Percentiles rank a stretch among this genome's conserved stretches.
Conservation (phyloP, 2,113 vertebrate species). For the Cyanoliseus patagonus region DNA sequence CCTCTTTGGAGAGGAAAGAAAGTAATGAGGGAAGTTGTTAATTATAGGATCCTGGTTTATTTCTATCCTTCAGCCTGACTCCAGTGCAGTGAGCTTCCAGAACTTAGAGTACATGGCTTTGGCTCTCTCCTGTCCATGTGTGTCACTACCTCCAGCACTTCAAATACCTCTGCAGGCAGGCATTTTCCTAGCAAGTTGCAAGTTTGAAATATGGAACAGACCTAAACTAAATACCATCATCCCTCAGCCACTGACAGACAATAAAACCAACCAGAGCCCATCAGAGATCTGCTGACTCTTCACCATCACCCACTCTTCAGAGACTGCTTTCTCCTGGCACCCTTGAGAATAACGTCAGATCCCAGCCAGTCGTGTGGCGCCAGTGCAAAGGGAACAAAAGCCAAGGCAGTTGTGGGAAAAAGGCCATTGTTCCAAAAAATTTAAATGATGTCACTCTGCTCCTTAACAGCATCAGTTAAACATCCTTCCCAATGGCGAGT, state of each 20-base stretch:
- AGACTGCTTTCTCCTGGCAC: not conserved
- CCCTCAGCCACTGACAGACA: fast-evolving
- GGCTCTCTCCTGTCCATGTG: not conserved
- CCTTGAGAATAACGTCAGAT: not conserved
- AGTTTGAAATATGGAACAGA: not conserved
- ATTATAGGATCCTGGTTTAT: not conserved
- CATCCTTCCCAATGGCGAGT: not conserved
- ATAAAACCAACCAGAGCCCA: not conserved
- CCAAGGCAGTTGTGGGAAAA: slow-evolving; percentile 8
- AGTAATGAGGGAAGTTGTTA: not conserved
- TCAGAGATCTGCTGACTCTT: not conserved
- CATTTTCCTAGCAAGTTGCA: not conserved
- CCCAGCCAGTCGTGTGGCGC: not conserved
- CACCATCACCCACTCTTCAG: not conserved
- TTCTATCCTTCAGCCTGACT: not conserved
- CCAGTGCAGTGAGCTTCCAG: not conserved
- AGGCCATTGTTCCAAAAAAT: slow-evolving; percentile 49
- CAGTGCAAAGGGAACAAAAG: slow-evolving; percentile 12
- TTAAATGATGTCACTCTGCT: not conserved
- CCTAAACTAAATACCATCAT: not conserved
- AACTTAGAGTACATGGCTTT: fast-evolving
- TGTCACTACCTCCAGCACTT: not conserved
- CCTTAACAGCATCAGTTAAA: not conserved
- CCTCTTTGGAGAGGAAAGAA: not conserved
- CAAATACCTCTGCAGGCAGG: not conserved